Percentiles rank a stretch among this genome's conserved stretches.
phyloP scores from a whole-genome alignment of 2,888 invertebrate genomes.

The Oscheius sp. region DNA sequence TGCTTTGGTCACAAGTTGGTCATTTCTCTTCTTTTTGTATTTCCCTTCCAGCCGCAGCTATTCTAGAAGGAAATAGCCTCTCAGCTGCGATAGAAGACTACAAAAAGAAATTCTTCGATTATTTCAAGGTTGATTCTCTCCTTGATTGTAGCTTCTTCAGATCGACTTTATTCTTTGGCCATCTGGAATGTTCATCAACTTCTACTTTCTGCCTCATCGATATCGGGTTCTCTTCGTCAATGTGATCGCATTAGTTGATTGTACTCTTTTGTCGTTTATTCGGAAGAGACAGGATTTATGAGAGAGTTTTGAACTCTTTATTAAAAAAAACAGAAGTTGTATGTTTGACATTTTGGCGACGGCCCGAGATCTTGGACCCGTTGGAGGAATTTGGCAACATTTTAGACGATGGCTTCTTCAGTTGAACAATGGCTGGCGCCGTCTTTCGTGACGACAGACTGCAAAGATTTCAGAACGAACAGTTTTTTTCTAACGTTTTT shows the following conservation, averaged over 20 bases:
- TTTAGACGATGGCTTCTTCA: slow-evolving; percentile 19
- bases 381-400: not conserved
- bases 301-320: not conserved
- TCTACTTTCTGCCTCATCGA: slow-evolving; percentile 83
- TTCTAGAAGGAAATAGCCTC: slow-evolving; percentile 18
- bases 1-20: slow-evolving; percentile 43
- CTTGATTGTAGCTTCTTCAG: slow-evolving; percentile 31
- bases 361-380: slow-evolving; percentile 15
- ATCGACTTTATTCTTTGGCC: slow-evolving; percentile 90
- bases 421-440: not conserved
- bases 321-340: not conserved
- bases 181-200: slow-evolving; percentile 89
- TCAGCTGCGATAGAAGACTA: not conserved
- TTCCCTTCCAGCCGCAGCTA: slow-evolving; percentile 12
- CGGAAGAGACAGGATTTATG: slow-evolving; percentile 29
- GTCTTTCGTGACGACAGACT: slow-evolving; percentile 1
- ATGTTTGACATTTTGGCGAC: not conserved
- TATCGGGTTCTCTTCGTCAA: slow-evolving; percentile 88
- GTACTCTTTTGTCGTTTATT: slow-evolving; percentile 84
- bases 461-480: not conserved
- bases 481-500: slow-evolving; percentile 13
- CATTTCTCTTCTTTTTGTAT: not conserved
- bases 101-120: slow-evolving; percentile 1
- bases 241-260: slow-evolving; percentile 84
- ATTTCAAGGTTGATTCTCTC: not conserved